phyloP scores from a whole-genome alignment of 2,113 vertebrate species.

The Boulengeromyrus knoepffleri region DNA sequence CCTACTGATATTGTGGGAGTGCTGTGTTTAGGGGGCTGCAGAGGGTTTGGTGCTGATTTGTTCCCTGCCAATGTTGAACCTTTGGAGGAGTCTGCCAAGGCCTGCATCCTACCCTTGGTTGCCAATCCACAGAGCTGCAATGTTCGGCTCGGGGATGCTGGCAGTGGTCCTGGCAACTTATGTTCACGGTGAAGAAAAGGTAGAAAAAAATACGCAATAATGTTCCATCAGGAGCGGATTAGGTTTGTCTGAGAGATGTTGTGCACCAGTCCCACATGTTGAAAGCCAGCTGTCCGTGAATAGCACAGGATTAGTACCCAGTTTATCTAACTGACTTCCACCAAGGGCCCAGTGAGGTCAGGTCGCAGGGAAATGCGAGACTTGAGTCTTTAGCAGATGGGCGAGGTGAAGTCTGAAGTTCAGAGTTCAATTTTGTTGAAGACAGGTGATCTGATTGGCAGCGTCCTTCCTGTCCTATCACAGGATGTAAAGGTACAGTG shows the following conservation, averaged over 20 bases:
- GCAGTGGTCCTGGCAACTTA: neutral
- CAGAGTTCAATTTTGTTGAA: neutral
- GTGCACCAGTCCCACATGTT: conserved; percentile 24
- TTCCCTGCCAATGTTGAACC: neutral
- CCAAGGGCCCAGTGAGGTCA: neutral
- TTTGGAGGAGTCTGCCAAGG: neutral
- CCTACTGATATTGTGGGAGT: neutral
- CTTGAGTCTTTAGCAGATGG: neutral
- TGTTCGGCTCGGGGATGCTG: neutral
- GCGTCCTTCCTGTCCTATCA: neutral
- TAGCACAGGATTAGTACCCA: conserved; percentile 24
- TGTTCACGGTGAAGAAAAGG: conserved; percentile 38
- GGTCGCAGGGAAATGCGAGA: neutral
- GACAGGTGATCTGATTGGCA: neutral
- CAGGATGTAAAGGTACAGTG: neutral
- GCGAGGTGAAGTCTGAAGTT: neutral
- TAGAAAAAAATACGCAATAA: conserved; percentile 27
- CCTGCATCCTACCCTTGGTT: neutral
- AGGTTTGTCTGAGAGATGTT: conserved; percentile 33
- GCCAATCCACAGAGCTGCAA: neutral
- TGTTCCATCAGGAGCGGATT: conserved; percentile 34
- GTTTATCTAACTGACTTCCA: conserved; percentile 16
- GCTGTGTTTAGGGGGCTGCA: too few species aligned
- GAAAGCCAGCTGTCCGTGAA: conserved; percentile 33
- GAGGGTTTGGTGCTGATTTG: neutral